Evolutionary conservation across 1,140 invertebrate genomes (phyloP).

Genomic region (Calosoma granatense): DNA sequence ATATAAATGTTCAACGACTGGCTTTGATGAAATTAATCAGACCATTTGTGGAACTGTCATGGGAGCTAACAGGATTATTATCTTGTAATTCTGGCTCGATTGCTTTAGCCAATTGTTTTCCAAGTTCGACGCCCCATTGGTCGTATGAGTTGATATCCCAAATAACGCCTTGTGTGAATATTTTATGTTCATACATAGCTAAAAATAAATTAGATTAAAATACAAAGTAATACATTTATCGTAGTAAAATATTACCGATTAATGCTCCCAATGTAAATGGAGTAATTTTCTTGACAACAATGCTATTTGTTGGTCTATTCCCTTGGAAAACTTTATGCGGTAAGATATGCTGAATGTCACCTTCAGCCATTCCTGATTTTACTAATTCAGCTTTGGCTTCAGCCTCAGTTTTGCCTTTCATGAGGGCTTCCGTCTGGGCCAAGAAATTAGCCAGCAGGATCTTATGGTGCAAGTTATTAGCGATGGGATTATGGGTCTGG

Average conservation of each 20-base stretch:
- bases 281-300: constrained; percentile 86
- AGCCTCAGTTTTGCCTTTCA: constrained; percentile 78
- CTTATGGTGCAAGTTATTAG: constrained; percentile 63
- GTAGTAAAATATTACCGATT: constrained; percentile 59
- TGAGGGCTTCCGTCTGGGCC: constrained; percentile 96
- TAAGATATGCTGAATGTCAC: constrained; percentile 67
- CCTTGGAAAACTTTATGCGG: constrained; percentile 97
- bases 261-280: constrained; percentile 91
- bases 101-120: constrained; percentile 95
- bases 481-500: constrained; percentile 88
- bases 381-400: constrained; percentile 67
- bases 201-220: constrained; percentile 33
- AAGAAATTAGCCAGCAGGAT: constrained; percentile 95
- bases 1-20: constrained; percentile 26
- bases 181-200: constrained; percentile 98
- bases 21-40: constrained; percentile 89
- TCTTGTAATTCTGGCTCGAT: constrained; percentile 88
- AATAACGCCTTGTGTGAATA: constrained; percentile 95
- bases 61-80: constrained; percentile 48
- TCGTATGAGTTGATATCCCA: constrained; percentile 99
- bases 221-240: constrained; percentile 2
- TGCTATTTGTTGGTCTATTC: constrained; percentile 95
- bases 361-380: constrained; percentile 57
- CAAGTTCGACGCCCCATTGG: constrained; percentile 99
- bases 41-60: constrained; percentile 89